These are phyloP conservation scores for Leptobrachium leishanense DNA, from an alignment of 2,113 vertebrate genomes.

Conservation along the genomic window DNA sequence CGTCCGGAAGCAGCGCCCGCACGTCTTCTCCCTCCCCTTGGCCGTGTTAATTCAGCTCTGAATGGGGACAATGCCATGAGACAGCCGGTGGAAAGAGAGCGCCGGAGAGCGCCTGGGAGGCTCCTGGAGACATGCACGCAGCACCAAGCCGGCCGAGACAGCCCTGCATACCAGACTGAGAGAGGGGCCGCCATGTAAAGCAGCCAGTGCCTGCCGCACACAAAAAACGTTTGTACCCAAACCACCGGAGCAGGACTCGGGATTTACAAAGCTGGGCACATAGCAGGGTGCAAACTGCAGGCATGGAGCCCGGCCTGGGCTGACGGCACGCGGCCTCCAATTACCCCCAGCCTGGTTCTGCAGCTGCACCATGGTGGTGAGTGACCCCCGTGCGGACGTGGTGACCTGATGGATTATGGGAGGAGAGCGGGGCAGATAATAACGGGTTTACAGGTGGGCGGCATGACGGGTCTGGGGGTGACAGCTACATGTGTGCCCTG, in stretches of 20 bases:
- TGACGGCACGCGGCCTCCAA: neutral
- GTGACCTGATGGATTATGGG: neutral
- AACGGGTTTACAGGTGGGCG: neutral
- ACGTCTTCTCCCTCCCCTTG: neutral
- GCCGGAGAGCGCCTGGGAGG: neutral
- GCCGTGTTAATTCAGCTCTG: conserved; percentile 5
- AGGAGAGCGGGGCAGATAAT: neutral
- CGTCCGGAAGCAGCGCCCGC: neutral
- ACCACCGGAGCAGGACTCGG: neutral
- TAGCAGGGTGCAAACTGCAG: neutral
- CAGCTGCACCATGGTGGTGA: conserved; percentile 38
- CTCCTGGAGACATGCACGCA: neutral
- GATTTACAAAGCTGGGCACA: neutral
- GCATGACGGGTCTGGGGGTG: neutral
- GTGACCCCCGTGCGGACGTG: neutral
- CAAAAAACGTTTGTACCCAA: neutral
- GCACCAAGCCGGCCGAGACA: neutral
- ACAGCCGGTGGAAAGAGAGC: conserved; percentile 35
- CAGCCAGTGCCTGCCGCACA: neutral
- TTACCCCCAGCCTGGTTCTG: neutral
- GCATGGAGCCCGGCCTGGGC: conserved; percentile 13
- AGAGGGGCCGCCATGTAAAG: neutral
- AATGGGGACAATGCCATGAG: conserved; percentile 42
- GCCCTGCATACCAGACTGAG: neutral
- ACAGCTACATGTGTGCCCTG: too few relatives aligned